Conservation (phyloP, 2,113 vertebrate genomes). For the Lepus americanus region DNA sequence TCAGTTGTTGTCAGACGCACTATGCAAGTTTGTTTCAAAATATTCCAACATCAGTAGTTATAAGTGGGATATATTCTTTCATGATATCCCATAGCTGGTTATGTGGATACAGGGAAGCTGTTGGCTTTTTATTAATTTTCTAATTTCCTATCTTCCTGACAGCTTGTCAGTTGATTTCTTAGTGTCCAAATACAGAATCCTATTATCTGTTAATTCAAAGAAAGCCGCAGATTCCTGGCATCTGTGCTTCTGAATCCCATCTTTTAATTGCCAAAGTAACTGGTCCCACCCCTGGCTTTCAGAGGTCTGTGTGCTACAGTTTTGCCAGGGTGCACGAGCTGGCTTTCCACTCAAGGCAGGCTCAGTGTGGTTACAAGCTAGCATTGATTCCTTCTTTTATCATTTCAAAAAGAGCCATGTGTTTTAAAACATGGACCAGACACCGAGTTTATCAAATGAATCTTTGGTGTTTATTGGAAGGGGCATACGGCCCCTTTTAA, state of each 20-base stretch:
- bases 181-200: background rate
- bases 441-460: background rate
- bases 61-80: background rate
- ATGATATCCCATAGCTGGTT: background rate
- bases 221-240: background rate
- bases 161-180: background rate
- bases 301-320: too few relatives aligned
- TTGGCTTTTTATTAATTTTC: background rate
- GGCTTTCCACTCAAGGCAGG: background rate
- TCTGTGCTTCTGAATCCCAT: background rate
- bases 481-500: background rate
- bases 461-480: background rate
- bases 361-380: background rate
- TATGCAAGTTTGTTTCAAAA: constrained; percentile 15
- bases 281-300: background rate
- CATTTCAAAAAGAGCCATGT: background rate
- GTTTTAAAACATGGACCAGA: background rate
- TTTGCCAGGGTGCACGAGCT: rapidly evolving
- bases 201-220: background rate
- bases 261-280: background rate
- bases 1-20: background rate
- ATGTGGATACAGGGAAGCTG: background rate
- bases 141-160: background rate
- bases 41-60: background rate
- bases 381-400: background rate